Conservation (phyloP, 2,113 vertebrate genomes). For the Delphinus delphis region DNA sequence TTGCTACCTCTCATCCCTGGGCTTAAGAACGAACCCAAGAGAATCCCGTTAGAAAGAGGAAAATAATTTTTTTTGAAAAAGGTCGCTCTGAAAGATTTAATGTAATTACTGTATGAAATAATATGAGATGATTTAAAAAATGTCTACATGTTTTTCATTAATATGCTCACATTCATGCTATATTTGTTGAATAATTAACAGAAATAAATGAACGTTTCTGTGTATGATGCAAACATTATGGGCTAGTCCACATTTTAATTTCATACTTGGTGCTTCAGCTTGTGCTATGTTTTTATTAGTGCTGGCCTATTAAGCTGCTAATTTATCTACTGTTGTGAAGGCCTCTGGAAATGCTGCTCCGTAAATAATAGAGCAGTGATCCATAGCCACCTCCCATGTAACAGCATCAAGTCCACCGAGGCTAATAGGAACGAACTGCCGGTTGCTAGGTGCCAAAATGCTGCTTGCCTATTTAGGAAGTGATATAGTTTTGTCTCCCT, state of each 20-base stretch:
- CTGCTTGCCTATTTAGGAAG: constrained; percentile 89
- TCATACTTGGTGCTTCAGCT: constrained; percentile 82
- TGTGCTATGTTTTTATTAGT: constrained; percentile 82
- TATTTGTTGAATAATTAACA: constrained; percentile 68
- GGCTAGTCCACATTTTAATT: constrained; percentile 82
- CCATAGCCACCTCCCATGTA: constrained; percentile 88
- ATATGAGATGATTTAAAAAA: background rate
- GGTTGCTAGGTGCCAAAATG: constrained; percentile 93
- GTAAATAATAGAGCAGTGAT: constrained; percentile 91
- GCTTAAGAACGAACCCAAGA: background rate
- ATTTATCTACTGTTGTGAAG: constrained; percentile 90
- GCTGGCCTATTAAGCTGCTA: constrained; percentile 87
- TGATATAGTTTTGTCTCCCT: constrained; percentile 91
- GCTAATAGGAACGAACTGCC: constrained; percentile 85
- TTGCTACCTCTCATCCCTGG: constrained; percentile 51
- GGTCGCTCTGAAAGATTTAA: background rate
- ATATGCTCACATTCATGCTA: background rate
- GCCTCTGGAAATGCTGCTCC: constrained; percentile 86
- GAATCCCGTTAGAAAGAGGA: background rate
- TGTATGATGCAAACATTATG: constrained; percentile 67
- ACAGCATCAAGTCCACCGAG: constrained; percentile 83
- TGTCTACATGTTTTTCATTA: background rate
- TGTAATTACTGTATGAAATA: background rate
- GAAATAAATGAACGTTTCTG: constrained; percentile 69
- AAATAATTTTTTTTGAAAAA: background rate